Evolutionary conservation across 2,888 invertebrate species (phyloP).

Genomic region (Pristionchus exspectatus): DNA sequence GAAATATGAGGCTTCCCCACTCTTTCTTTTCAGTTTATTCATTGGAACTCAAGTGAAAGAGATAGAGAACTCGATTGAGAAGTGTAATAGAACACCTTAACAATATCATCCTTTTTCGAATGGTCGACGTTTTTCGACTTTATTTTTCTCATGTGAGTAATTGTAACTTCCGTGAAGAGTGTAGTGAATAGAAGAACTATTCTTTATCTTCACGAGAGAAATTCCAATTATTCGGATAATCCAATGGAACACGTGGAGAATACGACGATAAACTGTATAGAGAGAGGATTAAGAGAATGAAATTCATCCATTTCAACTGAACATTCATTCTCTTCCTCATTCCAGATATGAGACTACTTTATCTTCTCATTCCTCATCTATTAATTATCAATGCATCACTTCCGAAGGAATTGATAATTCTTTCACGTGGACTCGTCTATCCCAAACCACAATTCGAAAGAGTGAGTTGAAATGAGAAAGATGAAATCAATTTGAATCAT

Average conservation of each 20-base stretch:
- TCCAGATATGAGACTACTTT: background rate
- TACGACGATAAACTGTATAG: background rate
- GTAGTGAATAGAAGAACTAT: background rate
- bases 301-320: background rate
- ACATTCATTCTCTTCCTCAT: background rate
- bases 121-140: background rate
- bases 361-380: conserved; percentile 11
- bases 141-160: background rate
- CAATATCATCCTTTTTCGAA: background rate
- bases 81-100: background rate
- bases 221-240: conserved; percentile 28
- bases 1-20: background rate
- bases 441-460: conserved; percentile 38
- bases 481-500: background rate
- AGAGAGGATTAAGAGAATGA: background rate
- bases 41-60: background rate
- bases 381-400: background rate
- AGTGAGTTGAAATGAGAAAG: background rate
- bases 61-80: background rate
- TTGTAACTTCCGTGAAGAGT: conserved; percentile 1
- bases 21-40: background rate
- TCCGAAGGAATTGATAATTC: conserved; percentile 30
- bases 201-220: background rate
- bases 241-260: conserved; percentile 9
- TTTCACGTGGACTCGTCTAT: conserved; percentile 39